Base-by-base conservation (phyloP, 2,888 invertebrate species). In the Drosophila meridiana region DNA sequence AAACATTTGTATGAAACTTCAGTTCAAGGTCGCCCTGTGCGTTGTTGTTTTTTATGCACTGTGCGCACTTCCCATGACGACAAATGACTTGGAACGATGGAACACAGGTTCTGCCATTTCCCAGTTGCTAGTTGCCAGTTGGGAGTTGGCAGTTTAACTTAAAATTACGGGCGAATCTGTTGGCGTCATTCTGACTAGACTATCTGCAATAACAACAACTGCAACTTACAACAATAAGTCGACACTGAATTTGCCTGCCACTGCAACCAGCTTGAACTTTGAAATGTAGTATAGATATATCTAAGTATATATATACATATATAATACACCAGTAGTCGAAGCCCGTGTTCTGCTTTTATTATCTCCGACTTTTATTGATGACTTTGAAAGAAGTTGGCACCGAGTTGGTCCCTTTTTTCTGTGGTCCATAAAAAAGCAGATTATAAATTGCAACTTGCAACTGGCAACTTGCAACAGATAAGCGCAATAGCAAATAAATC, bases 131-230 rank as follows among this genome's bases (percentile, higher is more conserved):
- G 14, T 60, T 65, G 79, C 36, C 57, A 61, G 45, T 53, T 60
- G 60, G 30, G 57, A 67, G 45, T 58, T 60, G 61, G 26, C 53
- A 57, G 63, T 60, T 76, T 77, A 62, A 62, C 78, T 80, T 59
- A 43, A 69, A 66, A 76, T 80, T 80, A 83, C 69, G 57, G 57
- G 84, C 73, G 78, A 76, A 83, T 74, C 66, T 73, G 73, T 60
- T 58, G 91, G 90, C 90, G 91, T 91, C 90, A 80, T 69, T 74
- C 66, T 80, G 91, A 87, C 91, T 90, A 91, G 91, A 90, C 91
- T 69, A 58, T 58, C 43, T 59, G 43, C 36, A 61, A 32, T 43
- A 45, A 47, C 28, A 75, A 61, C 65, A 57, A 48, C 43, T 20
- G 9, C 43, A 66, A 57, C 63, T 40, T 11, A 11, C 36, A 36